Percentiles rank a stretch among this genome's conserved stretches.
Evolutionary conservation across 2,888 invertebrate species (phyloP).

Genomic region (Thumatha senex): DNA sequence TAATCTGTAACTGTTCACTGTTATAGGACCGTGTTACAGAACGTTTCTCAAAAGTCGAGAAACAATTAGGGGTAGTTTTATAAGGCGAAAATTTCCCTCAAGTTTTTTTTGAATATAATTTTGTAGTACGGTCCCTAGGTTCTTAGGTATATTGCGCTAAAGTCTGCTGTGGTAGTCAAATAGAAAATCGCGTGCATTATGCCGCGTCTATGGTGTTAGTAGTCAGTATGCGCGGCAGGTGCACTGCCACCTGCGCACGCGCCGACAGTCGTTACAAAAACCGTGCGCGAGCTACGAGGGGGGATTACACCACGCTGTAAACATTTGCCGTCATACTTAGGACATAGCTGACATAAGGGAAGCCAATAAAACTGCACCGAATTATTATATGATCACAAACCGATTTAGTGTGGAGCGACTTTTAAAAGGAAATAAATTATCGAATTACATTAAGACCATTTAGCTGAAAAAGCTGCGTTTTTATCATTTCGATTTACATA

Average conservation of each 20-base stretch:
- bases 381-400: conserved; percentile 48
- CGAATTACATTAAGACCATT: conserved; percentile 22
- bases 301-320: conserved; percentile 36
- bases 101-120: not conserved
- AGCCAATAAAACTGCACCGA: conserved; percentile 58
- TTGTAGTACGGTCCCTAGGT: not conserved
- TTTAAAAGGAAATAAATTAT: conserved; percentile 37
- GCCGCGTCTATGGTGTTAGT: conserved; percentile 61
- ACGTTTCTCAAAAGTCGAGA: too few species aligned
- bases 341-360: conserved; percentile 56
- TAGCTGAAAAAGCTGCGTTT: conserved; percentile 9
- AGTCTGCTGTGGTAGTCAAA: conserved; percentile 13
- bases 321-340: conserved; percentile 46
- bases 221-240: conserved; percentile 75
- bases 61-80: too few species aligned
- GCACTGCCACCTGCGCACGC: conserved; percentile 80
- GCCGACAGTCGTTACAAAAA: conserved; percentile 74
- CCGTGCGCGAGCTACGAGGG: conserved; percentile 56
- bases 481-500: conserved; percentile 5
- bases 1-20: too few species aligned
- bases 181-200: conserved; percentile 59
- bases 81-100: too few species aligned
- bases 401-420: conserved; percentile 38
- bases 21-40: too few species aligned
- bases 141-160: not conserved